Percentiles rank a stretch among this genome's conserved stretches.
Conservation (phyloP, 2,113 vertebrate genomes). For the Odocoileus hemionus region DNA sequence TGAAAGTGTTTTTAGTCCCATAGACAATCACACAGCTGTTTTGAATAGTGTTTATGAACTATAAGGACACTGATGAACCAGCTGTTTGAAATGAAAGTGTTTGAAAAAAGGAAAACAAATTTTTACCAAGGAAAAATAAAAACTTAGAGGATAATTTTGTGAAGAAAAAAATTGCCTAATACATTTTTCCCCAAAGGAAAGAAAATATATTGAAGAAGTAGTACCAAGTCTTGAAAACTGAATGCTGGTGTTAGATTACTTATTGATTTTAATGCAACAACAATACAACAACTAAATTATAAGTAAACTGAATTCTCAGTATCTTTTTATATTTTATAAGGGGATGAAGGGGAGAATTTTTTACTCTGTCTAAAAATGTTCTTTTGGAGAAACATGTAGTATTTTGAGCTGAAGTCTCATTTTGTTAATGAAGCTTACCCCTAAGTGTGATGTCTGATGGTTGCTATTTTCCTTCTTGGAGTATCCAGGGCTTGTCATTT, state of each 20-base stretch:
- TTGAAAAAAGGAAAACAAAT: background rate
- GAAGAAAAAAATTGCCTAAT: background rate
- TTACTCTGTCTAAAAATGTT: background rate
- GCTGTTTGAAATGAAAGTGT: background rate
- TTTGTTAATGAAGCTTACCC: background rate
- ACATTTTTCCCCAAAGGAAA: background rate
- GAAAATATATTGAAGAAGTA: background rate
- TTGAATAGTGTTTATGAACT: background rate
- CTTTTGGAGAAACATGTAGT: background rate
- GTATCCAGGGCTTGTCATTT: background rate
- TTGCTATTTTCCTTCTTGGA: background rate
- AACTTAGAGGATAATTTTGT: background rate
- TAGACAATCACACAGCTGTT: background rate
- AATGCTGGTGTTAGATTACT: background rate
- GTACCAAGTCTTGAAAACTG: background rate
- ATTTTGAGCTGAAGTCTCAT: background rate
- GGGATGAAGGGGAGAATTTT: background rate
- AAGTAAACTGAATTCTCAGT: background rate
- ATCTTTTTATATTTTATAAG: background rate
- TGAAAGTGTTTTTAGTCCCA: background rate
- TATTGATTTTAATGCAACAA: background rate
- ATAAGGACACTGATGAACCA: background rate
- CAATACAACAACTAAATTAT: background rate
- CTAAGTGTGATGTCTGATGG: background rate
- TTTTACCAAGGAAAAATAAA: background rate